A percentile compares a stretch with the other conserved stretches of the same genome.
phyloP scores from a whole-genome alignment of 2,797 vertebrate species.

The Tachyglossus aculeatus region DNA sequence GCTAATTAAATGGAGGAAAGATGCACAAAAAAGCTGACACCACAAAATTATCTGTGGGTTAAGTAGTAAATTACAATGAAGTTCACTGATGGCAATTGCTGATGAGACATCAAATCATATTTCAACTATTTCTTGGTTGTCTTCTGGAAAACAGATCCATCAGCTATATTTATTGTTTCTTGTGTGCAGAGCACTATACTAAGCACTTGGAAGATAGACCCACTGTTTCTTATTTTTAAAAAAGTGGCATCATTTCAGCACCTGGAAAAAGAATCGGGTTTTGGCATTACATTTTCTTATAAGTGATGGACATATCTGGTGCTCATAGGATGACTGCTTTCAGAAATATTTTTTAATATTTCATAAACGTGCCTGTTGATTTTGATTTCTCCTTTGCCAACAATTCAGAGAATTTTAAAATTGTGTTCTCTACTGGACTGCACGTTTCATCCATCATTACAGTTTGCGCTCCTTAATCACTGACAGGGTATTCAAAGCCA shows the following conservation, averaged over 20 bases:
- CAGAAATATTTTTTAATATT: not conserved
- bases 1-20: too few species aligned
- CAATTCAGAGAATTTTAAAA: conserved; percentile 7
- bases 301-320: not conserved
- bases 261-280: not conserved
- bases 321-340: not conserved
- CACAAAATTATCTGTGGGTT: too few species aligned
- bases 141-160: not conserved
- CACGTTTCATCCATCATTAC: not conserved
- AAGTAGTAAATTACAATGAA: too few species aligned
- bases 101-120: too few species aligned
- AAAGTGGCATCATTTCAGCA: not conserved
- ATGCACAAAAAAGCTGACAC: too few species aligned
- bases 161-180: not conserved
- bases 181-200: not conserved
- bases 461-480: not conserved
- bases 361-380: not conserved
- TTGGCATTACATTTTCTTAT: not conserved
- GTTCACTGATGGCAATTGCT: too few species aligned
- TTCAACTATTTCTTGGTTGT: too few species aligned
- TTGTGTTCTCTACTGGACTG: not conserved
- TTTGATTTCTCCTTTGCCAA: not conserved
- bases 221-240: too few species aligned
- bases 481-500: not conserved
- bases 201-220: too few species aligned